Evolutionary conservation across 2,797 vertebrate species (phyloP).

Genomic region (Peromyscus aztecus): DNA sequence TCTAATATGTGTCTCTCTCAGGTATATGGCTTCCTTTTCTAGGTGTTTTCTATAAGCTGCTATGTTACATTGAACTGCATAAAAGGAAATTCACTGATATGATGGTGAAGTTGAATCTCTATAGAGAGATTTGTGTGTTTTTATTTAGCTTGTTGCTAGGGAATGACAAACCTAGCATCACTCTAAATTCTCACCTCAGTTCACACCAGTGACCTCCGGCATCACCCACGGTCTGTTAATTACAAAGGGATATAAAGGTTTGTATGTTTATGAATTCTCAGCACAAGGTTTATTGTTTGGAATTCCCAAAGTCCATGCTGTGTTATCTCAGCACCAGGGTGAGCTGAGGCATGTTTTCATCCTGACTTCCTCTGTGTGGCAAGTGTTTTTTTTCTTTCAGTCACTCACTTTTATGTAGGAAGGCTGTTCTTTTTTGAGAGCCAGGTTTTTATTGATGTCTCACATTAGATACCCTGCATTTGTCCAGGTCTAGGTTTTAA

Average conservation of each 20-base stretch:
- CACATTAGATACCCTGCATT: neutral
- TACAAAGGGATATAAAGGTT: neutral
- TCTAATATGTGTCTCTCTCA: neutral
- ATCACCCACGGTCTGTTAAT: neutral
- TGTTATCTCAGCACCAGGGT: neutral
- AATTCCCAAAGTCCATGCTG: neutral
- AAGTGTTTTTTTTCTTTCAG: neutral
- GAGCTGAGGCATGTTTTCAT: neutral
- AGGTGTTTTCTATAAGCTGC: neutral
- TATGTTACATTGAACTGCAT: neutral
- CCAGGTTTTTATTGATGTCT: neutral
- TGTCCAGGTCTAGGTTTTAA: neutral
- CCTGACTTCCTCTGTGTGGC: neutral
- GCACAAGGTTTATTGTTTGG: neutral
- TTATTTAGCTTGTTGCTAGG: neutral
- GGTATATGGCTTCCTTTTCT: neutral
- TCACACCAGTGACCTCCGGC: fast-evolving
- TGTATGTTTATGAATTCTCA: neutral
- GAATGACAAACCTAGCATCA: neutral
- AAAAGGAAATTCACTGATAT: conserved; percentile 3
- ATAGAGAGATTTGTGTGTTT: neutral
- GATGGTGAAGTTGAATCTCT: neutral
- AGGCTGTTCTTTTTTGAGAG: neutral
- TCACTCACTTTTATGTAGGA: neutral
- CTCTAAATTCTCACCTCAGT: neutral